Conservation (phyloP, 2,113 vertebrate genomes). For the Spea bombifrons region DNA sequence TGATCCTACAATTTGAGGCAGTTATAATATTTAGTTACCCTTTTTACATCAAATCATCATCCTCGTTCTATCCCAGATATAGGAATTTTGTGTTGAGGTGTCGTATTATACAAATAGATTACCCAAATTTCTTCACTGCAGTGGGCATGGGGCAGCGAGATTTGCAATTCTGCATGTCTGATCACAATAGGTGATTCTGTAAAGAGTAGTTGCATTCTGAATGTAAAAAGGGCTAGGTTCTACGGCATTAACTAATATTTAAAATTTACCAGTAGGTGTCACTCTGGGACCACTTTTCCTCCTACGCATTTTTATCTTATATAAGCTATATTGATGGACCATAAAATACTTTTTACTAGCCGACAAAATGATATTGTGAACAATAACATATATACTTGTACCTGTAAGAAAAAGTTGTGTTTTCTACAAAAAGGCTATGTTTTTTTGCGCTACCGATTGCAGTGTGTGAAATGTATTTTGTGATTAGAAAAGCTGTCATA, state of each 20-base stretch:
- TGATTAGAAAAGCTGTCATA: constrained; percentile 17
- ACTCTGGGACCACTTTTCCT: constrained; percentile 1
- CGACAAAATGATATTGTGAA: constrained; percentile 2
- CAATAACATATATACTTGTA: constrained; percentile 24
- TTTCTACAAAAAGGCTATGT: neutral
- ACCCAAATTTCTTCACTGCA: too few species aligned
- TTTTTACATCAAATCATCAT: too few species aligned
- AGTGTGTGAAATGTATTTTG: constrained; percentile 1
- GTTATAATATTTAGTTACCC: too few species aligned
- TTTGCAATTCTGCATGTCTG: too few species aligned
- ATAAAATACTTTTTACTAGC: neutral
- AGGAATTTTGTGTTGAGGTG: too few species aligned
- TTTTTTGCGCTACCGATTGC: neutral
- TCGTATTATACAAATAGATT: too few species aligned
- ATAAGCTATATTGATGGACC: neutral
- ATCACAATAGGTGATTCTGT: neutral
- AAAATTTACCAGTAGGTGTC: constrained; percentile 11
- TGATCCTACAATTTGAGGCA: too few species aligned
- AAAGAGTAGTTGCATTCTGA: neutral
- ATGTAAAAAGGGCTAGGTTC: neutral
- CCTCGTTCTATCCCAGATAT: too few species aligned
- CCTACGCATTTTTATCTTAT: neutral
- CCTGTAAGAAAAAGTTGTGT: constrained; percentile 27
- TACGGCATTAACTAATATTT: neutral
- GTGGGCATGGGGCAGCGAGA: too few species aligned